A percentile compares a stretch with the other conserved stretches of the same genome.
Evolutionary conservation across 2,797 vertebrate species (phyloP).

Genomic region (Esox masquinongy): DNA sequence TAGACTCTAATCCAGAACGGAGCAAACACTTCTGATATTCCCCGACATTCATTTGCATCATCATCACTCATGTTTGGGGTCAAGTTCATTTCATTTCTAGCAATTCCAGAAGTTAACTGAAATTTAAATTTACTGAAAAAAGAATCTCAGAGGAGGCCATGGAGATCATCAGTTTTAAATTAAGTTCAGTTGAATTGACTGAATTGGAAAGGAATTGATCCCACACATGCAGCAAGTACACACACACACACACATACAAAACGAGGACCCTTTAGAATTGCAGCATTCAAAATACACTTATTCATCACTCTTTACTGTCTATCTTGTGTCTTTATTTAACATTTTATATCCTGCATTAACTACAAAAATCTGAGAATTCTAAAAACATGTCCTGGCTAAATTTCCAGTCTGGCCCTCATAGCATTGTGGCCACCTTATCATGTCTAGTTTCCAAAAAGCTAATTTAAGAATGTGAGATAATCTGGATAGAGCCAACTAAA

Average conservation of each 20-base stretch:
- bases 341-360: not conserved
- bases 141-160: not conserved
- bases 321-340: not conserved
- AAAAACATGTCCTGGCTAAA: not conserved
- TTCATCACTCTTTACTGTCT: not conserved
- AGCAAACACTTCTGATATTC: not conserved
- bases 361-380: not conserved
- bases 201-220: not conserved
- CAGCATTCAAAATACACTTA: not conserved
- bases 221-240: not conserved
- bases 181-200: not conserved
- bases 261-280: not conserved
- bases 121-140: too few relatives aligned
- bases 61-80: too few relatives aligned
- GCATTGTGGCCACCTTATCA: too few relatives aligned
- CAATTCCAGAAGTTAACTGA: too few relatives aligned
- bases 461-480: too few relatives aligned
- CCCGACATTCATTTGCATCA: not conserved
- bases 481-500: too few relatives aligned
- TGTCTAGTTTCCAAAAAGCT: too few relatives aligned
- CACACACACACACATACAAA: too few relatives aligned
- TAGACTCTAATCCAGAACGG: not conserved
- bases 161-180: not conserved
- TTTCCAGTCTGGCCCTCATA: too few relatives aligned
- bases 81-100: too few relatives aligned